Evolutionary conservation across 2,888 invertebrate species (phyloP).

Genomic region (Ophion slaviceki): DNA sequence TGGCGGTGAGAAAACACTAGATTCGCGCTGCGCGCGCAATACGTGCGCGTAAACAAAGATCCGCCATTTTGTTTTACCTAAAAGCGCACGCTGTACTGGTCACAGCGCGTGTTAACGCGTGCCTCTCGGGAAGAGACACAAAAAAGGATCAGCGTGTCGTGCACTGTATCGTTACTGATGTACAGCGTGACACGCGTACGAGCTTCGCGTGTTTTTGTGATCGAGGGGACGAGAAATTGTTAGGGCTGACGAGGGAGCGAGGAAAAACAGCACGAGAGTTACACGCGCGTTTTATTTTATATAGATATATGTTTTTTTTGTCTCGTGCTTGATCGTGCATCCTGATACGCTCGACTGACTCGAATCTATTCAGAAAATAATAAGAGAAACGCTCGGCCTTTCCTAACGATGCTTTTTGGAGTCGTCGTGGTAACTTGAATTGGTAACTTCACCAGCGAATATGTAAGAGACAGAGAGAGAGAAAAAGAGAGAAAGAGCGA

Average conservation of each 20-base stretch:
- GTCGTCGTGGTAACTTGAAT: slow-evolving; percentile 62
- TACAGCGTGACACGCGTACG: slow-evolving; percentile 44
- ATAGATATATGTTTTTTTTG: slow-evolving; percentile 43
- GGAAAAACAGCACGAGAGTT: not conserved
- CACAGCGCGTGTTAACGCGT: slow-evolving; percentile 41
- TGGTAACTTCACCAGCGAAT: slow-evolving; percentile 58
- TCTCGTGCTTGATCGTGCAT: slow-evolving; percentile 67
- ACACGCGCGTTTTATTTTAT: slow-evolving; percentile 42
- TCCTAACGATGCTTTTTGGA: slow-evolving; percentile 65
- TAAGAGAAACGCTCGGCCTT: slow-evolving; percentile 64
- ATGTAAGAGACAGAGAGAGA: slow-evolving; percentile 32
- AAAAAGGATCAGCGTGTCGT: slow-evolving; percentile 20
- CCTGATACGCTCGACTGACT: slow-evolving; percentile 68
- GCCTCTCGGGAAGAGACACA: slow-evolving; percentile 33
- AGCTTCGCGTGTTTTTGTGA: slow-evolving; percentile 60
- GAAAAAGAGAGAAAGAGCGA: slow-evolving; percentile 1
- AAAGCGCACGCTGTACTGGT: slow-evolving; percentile 37
- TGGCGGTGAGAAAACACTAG: not conserved
- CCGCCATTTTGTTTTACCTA: slow-evolving; percentile 37
- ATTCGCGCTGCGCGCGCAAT: not conserved
- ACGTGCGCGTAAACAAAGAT: not conserved
- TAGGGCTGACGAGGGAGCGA: slow-evolving; percentile 11
- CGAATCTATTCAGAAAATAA: slow-evolving; percentile 49
- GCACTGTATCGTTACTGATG: slow-evolving; percentile 55
- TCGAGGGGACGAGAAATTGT: slow-evolving; percentile 43